Conservation (phyloP, 2,888 invertebrate species). For the Agonopterix heracliana region DNA sequence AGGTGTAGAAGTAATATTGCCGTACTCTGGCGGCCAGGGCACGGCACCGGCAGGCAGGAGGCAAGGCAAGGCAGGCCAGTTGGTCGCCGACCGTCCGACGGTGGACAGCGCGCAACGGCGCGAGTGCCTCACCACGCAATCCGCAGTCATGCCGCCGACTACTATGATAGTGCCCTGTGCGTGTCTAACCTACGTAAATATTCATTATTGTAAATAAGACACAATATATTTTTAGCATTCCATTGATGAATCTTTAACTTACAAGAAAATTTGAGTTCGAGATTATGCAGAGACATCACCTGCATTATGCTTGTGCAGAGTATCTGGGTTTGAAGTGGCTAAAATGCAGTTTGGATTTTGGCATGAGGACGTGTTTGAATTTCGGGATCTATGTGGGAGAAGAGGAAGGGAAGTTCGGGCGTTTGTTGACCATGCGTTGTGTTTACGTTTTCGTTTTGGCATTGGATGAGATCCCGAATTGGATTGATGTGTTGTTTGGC, state of each 20-base stretch:
- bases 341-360: no score
- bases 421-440: conserved; percentile 56
- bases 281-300: no score
- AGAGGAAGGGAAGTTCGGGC: conserved; percentile 22
- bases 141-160: conserved; percentile 69
- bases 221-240: not conserved
- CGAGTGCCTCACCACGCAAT: conserved; percentile 32
- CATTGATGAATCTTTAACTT: not conserved
- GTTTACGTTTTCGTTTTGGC: conserved; percentile 68
- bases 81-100: conserved; percentile 65
- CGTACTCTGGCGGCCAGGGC: conserved; percentile 18
- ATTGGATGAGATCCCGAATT: conserved; percentile 61
- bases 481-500: conserved; percentile 53
- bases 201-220: conserved; percentile 6
- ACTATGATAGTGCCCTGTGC: conserved; percentile 73
- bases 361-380: conserved; percentile 37
- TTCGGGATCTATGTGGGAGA: conserved; percentile 5
- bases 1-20: conserved; percentile 38
- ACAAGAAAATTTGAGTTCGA: not conserved
- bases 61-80: conserved; percentile 46
- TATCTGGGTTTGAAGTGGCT: no score
- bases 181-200: conserved; percentile 40
- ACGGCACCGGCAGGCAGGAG: no score
- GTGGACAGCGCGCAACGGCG: conserved; percentile 57
- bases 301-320: no score